Percentiles rank a stretch among this genome's conserved stretches.
Conservation (phyloP, 2,888 invertebrate species). For the Hirtodrosophila histrioides region DNA sequence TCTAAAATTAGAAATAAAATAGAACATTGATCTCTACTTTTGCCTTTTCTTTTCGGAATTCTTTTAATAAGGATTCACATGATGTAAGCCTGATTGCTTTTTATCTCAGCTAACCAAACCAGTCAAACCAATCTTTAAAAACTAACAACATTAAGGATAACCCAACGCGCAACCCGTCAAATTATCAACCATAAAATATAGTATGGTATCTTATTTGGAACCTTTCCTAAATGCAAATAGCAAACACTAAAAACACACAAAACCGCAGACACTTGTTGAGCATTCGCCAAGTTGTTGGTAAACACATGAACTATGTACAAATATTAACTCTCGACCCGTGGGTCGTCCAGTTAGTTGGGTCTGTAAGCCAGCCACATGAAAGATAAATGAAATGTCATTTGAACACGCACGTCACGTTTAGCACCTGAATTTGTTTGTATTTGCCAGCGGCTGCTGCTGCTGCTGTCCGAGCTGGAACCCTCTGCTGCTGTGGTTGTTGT, state of each 20-base stretch:
- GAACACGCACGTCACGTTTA: constrained; percentile 69
- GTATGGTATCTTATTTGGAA: constrained; percentile 22
- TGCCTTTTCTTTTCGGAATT: no score
- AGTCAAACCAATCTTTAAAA: not conserved
- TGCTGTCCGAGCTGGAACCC: constrained; percentile 18
- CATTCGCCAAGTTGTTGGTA: constrained; percentile 56
- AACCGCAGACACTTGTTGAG: constrained; percentile 63
- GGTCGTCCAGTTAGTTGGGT: not conserved
- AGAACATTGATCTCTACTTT: no score
- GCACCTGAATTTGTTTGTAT: constrained; percentile 66
- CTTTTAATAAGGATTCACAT: no score
- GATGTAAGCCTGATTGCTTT: no score
- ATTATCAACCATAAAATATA: constrained; percentile 18
- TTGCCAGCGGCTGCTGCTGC: constrained; percentile 33
- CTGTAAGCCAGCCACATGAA: constrained; percentile 14
- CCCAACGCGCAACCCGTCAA: constrained; percentile 16
- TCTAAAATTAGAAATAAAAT: no score
- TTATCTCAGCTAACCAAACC: not conserved
- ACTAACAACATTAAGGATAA: constrained; percentile 21
- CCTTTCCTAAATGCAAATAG: constrained; percentile 33
- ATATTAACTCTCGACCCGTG: constrained; percentile 43
- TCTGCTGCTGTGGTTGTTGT: constrained; percentile 14
- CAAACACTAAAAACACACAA: constrained; percentile 43
- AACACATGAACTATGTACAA: constrained; percentile 52
- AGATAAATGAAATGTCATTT: constrained; percentile 70